Base-by-base conservation (phyloP, 2,888 invertebrate species). In the Galerucella pusilla region DNA sequence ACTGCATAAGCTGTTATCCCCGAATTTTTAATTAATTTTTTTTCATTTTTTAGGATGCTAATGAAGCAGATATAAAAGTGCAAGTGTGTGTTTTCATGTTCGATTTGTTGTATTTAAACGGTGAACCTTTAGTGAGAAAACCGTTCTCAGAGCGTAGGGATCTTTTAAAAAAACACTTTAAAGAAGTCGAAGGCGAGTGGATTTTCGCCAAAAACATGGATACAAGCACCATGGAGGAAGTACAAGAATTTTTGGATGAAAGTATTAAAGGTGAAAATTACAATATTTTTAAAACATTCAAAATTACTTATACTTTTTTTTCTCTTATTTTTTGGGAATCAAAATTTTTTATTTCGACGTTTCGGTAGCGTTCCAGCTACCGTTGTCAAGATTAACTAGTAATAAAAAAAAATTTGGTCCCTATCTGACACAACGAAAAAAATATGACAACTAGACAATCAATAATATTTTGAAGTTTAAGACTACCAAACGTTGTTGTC, bases 21-120 rank as follows among this genome's bases (percentile, higher is more conserved):
- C 35, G 5, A 35, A 35, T 35, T 35, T 35, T 54, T 5, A 14
- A 2, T 59, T 16, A 65, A 46, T 68, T 46, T 16, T 2, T 20
- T 20, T 7, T n/a, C 6, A 52, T n/a, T 20, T 86, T 83, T 54
- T 81, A 93, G 93, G 94, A 94, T 88, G 95, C 93, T 0, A 91
- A 90, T 81, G 93, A 92, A 82, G 87, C 90, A 0, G 93, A 94
- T 67, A 95, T 95, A 75, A 94, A 94, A 86, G 94, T 96, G 0
- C 87, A 88, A 83, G 88, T 99, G 77, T 98, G 98, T 86, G 94
- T 99, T 46, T 99, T 96, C 88, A 95, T 97, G 88, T 99, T 99
- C 88, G 99, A 99, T 90, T 89, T 99, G 81, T 89, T 99, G 25
- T 98, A 94, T 86, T 89, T 98, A 12, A 98, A 99, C 89, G 98